Base-by-base conservation (phyloP, 2,888 invertebrate genomes). In the Rhagonycha lutea region DNA sequence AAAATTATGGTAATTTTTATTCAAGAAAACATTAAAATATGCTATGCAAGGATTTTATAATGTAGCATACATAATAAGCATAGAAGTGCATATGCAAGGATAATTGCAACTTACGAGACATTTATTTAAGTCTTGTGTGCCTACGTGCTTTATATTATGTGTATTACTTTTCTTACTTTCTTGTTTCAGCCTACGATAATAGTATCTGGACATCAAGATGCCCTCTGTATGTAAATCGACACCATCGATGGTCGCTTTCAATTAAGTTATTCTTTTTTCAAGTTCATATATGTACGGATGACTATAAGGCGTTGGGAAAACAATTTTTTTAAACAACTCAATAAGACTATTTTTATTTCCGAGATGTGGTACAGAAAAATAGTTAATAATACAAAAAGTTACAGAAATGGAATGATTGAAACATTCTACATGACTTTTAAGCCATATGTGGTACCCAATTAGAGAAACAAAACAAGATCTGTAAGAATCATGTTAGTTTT, bases 21-120 rank as follows among this genome's bases (percentile, higher is more conserved):
- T n/a, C n/a, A 47, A 47, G 47, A 47, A 47, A 47, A 23, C 12
- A 26, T 28, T 68, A 73, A 73, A 73, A 69, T 69, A 61, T 23
- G 47, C 29, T 61, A 69, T 61, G 68, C 23, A 26, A 67, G 71
- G 68, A 78, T 81, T 83, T 83, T 81, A 80, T 83, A 83, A 82
- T 80, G 78, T 79, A 78, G 76, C 79, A 81, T 84, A 63, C 81
- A 85, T 86, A 86, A 86, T 86, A 83, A 84, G 85, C 18, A 18
- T 18, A 86, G 86, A 86, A 85, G 85, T 84, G 83, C 86, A 86
- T 84, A 84, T 85, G 85, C 86, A 84, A 83, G 83, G 83, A 86
- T 87, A 87, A 87, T 87, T 87, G 86, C 86, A 84, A 87, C 85
- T 86, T 87, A 87, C 86, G 86, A 81, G 86, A 86, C 86, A 81